These are phyloP conservation scores for Craniophora ligustri DNA, from an alignment of 2,888 invertebrate genomes.

Conservation along the genomic window DNA sequence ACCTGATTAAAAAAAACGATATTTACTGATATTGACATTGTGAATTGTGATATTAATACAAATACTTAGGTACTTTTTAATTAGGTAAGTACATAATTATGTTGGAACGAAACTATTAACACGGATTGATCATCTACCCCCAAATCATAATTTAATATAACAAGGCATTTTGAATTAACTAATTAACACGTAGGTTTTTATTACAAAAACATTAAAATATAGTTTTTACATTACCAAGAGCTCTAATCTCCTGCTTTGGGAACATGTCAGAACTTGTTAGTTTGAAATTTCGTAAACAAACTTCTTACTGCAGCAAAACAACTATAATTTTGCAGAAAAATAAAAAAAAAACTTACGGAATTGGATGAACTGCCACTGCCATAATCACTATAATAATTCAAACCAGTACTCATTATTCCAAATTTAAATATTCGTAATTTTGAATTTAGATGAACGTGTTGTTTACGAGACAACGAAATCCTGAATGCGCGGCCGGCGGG, in stretches of 20 bases:
- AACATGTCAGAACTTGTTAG: slow-evolving; percentile 31
- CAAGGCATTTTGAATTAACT: background rate
- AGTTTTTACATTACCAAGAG: no score
- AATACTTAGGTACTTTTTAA: no score
- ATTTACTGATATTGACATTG: no score
- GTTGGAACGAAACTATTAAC: background rate
- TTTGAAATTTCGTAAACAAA: background rate
- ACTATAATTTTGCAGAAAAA: background rate
- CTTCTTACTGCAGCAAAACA: background rate
- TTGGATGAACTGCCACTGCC: slow-evolving; percentile 68
- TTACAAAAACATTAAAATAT: no score
- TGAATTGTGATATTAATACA: no score
- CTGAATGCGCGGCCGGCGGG: slow-evolving; percentile 42
- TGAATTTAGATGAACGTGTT: slow-evolving; percentile 45
- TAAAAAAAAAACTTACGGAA: slow-evolving; percentile 62
- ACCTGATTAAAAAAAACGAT: no score
- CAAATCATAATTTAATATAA: background rate
- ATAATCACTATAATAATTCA: slow-evolving; percentile 65
- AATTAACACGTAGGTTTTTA: background rate
- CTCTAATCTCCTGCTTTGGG: no score
- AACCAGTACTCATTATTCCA: slow-evolving; percentile 50
- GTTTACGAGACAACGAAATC: slow-evolving; percentile 28
- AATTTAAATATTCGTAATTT: slow-evolving; percentile 46
- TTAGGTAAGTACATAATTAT: no score
- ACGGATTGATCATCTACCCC: slow-evolving; percentile 28